Conservation (phyloP, 2,888 invertebrate species). For the Spicauda simplicius region DNA sequence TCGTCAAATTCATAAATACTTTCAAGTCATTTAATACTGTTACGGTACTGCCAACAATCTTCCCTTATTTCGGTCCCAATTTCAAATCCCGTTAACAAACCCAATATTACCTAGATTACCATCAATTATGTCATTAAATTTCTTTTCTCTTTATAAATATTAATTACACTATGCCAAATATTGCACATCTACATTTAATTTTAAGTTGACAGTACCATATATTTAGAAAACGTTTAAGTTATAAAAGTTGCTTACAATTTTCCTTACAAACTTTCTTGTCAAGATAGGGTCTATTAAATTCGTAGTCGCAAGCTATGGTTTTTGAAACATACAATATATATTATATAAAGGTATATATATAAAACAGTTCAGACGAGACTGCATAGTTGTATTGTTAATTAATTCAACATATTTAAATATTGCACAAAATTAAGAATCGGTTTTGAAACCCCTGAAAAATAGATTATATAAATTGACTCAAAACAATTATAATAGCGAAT, state of each 20-base stretch:
- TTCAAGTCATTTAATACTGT: constrained; percentile 9
- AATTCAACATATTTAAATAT: constrained; percentile 1
- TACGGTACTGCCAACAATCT: constrained; percentile 8
- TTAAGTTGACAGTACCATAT: constrained; percentile 12
- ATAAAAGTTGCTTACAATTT: background rate
- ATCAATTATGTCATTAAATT: background rate
- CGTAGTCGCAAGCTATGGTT: constrained; percentile 22
- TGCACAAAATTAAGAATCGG: background rate
- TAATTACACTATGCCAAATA: background rate
- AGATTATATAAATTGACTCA: too few species aligned
- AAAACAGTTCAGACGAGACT: background rate
- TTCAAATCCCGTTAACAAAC: background rate
- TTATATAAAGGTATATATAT: constrained; percentile 6
- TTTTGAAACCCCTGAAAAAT: too few species aligned
- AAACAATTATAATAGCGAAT: background rate
- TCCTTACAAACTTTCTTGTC: background rate
- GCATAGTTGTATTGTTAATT: background rate
- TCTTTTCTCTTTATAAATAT: background rate
- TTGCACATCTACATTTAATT: constrained; percentile 10
- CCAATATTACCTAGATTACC: background rate
- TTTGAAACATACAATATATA: constrained; percentile 12
- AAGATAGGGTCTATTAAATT: constrained; percentile 11
- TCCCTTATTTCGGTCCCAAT: background rate
- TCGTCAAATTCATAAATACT: background rate
- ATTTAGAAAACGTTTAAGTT: background rate